These are phyloP conservation scores for Drosophila quasianomalipes DNA, from an alignment of 2,888 invertebrate species.

Conservation along the genomic window DNA sequence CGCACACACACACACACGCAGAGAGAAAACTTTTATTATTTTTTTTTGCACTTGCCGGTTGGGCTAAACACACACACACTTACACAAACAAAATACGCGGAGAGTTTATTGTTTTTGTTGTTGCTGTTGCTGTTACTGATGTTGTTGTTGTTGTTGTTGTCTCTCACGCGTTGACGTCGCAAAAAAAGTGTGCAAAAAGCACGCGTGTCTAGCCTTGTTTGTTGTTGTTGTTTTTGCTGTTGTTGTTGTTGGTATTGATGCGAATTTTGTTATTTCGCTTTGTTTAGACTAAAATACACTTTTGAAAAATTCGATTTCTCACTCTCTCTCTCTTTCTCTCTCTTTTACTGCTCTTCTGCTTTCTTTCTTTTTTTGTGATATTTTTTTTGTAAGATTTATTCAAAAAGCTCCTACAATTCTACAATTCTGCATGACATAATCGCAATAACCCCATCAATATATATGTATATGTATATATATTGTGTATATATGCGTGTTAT, in stretches of 20 bases:
- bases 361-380: slow-evolving; percentile 18
- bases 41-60: slow-evolving; percentile 59
- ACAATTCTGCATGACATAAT: slow-evolving; percentile 69
- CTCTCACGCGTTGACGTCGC: slow-evolving; percentile 28
- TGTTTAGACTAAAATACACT: slow-evolving; percentile 36
- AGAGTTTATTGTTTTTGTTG: slow-evolving; percentile 13
- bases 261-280: slow-evolving; percentile 28
- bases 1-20: slow-evolving; percentile 38
- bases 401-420: slow-evolving; percentile 33
- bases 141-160: slow-evolving; percentile 16
- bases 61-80: slow-evolving; percentile 25
- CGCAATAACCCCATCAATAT: slow-evolving; percentile 34
- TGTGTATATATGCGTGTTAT: slow-evolving; percentile 17
- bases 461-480: not conserved
- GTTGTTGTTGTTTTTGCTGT: slow-evolving; percentile 29
- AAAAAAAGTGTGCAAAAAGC: slow-evolving; percentile 50
- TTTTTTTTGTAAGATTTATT: slow-evolving; percentile 28
- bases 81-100: slow-evolving; percentile 44
- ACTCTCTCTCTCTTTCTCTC: slow-evolving; percentile 1
- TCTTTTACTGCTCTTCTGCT: slow-evolving; percentile 15
- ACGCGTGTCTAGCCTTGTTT: slow-evolving; percentile 50
- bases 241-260: slow-evolving; percentile 28
- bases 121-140: slow-evolving; percentile 10
- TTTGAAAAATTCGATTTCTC: slow-evolving; percentile 28
- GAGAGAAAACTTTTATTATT: slow-evolving; percentile 10